phyloP scores from a whole-genome alignment of 2,113 vertebrate species.

The Spea multiplicata region DNA sequence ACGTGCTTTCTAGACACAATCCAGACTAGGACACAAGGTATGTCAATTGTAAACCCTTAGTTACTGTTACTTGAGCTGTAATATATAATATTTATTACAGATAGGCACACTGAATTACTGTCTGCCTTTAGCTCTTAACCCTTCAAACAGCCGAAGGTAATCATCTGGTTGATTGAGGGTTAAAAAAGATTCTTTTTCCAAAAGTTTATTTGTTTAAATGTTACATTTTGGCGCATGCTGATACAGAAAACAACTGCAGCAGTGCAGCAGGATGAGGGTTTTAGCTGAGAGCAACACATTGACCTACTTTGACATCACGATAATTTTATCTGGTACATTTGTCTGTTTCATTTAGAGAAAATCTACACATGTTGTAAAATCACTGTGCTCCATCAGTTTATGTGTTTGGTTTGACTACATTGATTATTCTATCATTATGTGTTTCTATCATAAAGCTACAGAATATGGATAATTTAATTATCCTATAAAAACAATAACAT shows the following conservation, averaged over 20 bases:
- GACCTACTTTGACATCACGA: conserved; percentile 39
- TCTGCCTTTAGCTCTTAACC: too few species aligned
- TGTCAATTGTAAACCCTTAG: too few species aligned
- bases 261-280: conserved; percentile 22
- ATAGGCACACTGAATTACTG: too few species aligned
- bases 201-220: not conserved
- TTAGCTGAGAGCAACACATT: conserved; percentile 45
- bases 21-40: too few species aligned
- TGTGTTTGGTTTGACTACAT: not conserved
- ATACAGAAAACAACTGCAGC: conserved; percentile 1
- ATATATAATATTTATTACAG: too few species aligned
- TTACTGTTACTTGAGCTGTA: too few species aligned
- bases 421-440: not conserved
- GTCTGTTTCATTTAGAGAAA: conserved; percentile 3
- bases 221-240: conserved; percentile 20
- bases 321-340: conserved; percentile 35
- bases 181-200: too few species aligned
- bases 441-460: not conserved
- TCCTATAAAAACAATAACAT: not conserved
- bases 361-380: not conserved
- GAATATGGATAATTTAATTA: not conserved
- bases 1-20: too few species aligned
- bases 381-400: not conserved
- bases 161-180: too few species aligned
- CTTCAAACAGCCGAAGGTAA: too few species aligned